phyloP scores from a whole-genome alignment of 1,140 invertebrate species.

The Drosophila lacteicornis region DNA sequence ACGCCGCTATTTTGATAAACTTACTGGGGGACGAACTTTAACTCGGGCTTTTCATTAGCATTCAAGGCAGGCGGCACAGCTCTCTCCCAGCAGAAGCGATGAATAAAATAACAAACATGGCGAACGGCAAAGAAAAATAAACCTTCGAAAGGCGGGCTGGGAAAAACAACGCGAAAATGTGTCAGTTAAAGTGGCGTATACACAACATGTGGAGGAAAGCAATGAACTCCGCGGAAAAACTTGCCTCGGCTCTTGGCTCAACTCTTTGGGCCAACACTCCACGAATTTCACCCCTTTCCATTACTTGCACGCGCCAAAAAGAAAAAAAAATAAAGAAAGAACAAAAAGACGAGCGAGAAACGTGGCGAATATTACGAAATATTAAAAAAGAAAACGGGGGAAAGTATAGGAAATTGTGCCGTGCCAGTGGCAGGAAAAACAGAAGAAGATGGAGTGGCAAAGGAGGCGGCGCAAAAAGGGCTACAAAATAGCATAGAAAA shows the following conservation, averaged over 20 bases:
- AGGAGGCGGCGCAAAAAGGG: constrained; percentile 38
- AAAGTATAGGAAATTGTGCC: constrained; percentile 52
- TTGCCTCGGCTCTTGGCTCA: constrained; percentile 45
- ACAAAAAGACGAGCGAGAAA: constrained; percentile 16
- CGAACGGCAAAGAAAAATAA: constrained; percentile 45
- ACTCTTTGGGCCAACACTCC: constrained; percentile 45
- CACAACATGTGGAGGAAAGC: constrained; percentile 50
- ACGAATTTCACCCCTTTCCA: constrained; percentile 25
- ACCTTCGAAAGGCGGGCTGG: constrained; percentile 12
- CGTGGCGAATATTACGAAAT: constrained; percentile 71
- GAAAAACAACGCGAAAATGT: constrained; percentile 60
- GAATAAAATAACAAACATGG: constrained; percentile 58
- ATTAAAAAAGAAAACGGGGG: constrained; percentile 65
- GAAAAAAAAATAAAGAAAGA: constrained; percentile 19
- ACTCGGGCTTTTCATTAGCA: constrained; percentile 57
- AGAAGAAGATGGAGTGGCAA: constrained; percentile 20
- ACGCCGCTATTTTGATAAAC: constrained; percentile 7
- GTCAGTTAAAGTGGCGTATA: constrained; percentile 59
- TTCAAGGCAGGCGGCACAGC: constrained; percentile 50
- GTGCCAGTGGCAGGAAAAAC: constrained; percentile 28
- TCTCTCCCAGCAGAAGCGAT: constrained; percentile 28
- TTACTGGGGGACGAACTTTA: constrained; percentile 27
- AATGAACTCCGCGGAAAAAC: constrained; percentile 57
- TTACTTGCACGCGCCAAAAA: constrained; percentile 61
- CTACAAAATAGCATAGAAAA: constrained; percentile 83